A percentile compares a stretch with the other conserved stretches of the same genome.
These are phyloP conservation scores for Hypanus sabinus DNA, from an alignment of 2,113 vertebrate genomes.

Conservation along the genomic window DNA sequence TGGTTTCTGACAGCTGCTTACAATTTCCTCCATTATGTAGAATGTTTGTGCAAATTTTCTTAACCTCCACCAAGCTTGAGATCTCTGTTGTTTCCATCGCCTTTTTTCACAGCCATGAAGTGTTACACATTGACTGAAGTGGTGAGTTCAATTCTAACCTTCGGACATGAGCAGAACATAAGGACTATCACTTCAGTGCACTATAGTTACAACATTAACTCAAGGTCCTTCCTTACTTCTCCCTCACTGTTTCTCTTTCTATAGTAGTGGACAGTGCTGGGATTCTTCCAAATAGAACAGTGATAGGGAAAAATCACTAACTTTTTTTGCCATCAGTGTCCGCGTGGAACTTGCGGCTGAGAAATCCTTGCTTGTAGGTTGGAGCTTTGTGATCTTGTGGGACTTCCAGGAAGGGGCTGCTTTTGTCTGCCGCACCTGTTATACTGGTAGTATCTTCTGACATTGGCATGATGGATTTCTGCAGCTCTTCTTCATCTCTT, in stretches of 20 bases:
- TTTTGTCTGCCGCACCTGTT: conserved; percentile 49
- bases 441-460: conserved; percentile 39
- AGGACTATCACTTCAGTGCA: not conserved
- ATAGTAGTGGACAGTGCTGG: not conserved
- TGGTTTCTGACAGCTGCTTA: not conserved
- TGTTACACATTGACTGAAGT: not conserved
- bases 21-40: not conserved
- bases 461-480: conserved; percentile 46
- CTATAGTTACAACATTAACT: too few relatives aligned
- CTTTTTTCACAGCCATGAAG: too few relatives aligned
- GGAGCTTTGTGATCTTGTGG: conserved; percentile 58
- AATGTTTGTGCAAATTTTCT: not conserved
- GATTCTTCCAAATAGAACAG: not conserved
- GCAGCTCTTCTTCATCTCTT: conserved; percentile 66
- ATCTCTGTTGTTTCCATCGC: not conserved
- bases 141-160: not conserved
- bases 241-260: not conserved
- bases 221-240: too few relatives aligned
- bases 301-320: conserved; percentile 51
- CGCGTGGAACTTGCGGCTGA: conserved; percentile 74
- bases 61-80: not conserved
- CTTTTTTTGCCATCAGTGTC: conserved; percentile 82
- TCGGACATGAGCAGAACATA: not conserved
- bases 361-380: conserved; percentile 69
- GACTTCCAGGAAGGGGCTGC: conserved; percentile 66